Base-by-base conservation (phyloP, 2,888 invertebrate genomes). In the Tanytarsus gracilentus region DNA sequence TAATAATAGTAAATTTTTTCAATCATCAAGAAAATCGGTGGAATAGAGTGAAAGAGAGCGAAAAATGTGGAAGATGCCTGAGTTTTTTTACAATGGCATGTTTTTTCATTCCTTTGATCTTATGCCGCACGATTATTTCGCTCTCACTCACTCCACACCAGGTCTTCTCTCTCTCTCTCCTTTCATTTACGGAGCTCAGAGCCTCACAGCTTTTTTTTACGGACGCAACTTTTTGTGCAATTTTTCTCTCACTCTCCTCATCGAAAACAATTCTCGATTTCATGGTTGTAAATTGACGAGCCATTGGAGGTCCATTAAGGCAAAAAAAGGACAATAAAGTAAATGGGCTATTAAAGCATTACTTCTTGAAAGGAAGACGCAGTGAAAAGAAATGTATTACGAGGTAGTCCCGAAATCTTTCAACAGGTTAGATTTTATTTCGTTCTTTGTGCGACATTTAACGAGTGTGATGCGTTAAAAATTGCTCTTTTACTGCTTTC, bases 1-100 rank as follows among this genome's bases (percentile, higher is more conserved):
- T 3, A 33, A 33, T 33, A 33, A 4, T 33, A 33, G n/a, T 3
- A 11, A 2, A 33, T 33, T 5, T 11, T 29, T 5, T 5, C 29
- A 33, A 3, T 33, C n/a, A 4, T 33, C n/a, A 11, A 33, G n/a
- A 29, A 33, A 2, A 2, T 33, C n/a, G 9, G 9, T 3, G n/a
- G 33, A 33, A n/a, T 33, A n/a, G 9, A 33, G 9, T 44, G 5
- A 16, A 23, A 44, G 11, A 44, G 44, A 44, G 14, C 40, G 21
- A 55, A 26, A 36, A 25, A 25, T 44, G 58, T 58, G 56, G 44
- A 56, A 56, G 56, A 56, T 40, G 58, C 58, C 29, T 58, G 44
- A 29, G 48, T 58, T 48, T 58, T 58, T 58, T 58, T 58, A 58
- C 58, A 58, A 58, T 58, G 58, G 58, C 58, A 58, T 58, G 48